Evolutionary conservation across 1,140 invertebrate genomes (phyloP).

Genomic region (Eueides isabella): DNA sequence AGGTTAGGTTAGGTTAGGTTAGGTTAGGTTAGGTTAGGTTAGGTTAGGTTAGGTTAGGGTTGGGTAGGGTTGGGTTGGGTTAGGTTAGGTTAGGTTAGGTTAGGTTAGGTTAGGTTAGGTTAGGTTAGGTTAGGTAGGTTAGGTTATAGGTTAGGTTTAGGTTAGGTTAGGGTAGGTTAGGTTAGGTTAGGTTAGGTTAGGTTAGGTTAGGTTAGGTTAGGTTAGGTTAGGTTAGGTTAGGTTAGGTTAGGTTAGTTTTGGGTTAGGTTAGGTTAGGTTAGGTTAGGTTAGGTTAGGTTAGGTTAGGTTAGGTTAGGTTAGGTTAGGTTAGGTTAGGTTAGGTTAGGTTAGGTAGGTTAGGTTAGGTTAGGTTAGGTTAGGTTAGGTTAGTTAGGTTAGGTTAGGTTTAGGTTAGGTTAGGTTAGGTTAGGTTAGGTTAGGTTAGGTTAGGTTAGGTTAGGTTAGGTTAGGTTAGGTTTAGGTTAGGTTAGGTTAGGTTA

Average conservation of each 20-base stretch:
- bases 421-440: slow-evolving; percentile 30
- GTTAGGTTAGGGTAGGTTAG: no score
- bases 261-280: slow-evolving; percentile 36
- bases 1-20: slow-evolving; percentile 29
- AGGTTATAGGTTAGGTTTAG: slow-evolving; percentile 44
- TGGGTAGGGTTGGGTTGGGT: slow-evolving; percentile 26
- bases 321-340: no score
- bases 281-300: slow-evolving; percentile 45
- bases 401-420: no score
- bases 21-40: slow-evolving; percentile 45
- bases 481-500: slow-evolving; percentile 43
- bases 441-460: slow-evolving; percentile 43
- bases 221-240: slow-evolving; percentile 44
- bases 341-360: no score
- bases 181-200: slow-evolving; percentile 45
- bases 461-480: slow-evolving; percentile 43
- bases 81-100: slow-evolving; percentile 35
- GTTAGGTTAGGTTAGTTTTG: no score
- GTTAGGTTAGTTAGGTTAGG: slow-evolving; percentile 8
- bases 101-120: slow-evolving; percentile 38
- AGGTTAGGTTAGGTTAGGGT: no score
- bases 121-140: slow-evolving; percentile 33
- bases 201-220: slow-evolving; percentile 41
- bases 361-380: slow-evolving; percentile 36
- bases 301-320: slow-evolving; percentile 39